These are phyloP conservation scores for Lasioglossum oenotherae DNA, from an alignment of 2,888 invertebrate genomes.

Conservation along the genomic window DNA sequence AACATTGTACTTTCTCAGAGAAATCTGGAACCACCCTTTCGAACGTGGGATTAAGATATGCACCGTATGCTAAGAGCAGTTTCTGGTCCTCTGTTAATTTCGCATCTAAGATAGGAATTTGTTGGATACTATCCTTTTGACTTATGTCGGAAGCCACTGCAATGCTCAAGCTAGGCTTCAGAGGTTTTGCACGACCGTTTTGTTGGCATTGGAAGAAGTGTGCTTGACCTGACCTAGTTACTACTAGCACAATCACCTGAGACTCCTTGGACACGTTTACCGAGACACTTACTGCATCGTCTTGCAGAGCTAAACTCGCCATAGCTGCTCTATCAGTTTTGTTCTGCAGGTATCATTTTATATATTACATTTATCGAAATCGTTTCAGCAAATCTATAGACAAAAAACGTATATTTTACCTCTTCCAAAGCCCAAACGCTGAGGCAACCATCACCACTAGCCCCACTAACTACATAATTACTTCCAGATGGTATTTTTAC, in stretches of 20 bases:
- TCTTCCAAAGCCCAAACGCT: constrained; percentile 85
- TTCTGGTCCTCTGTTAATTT: constrained; percentile 77
- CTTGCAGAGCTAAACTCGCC: constrained; percentile 89
- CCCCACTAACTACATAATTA: constrained; percentile 85
- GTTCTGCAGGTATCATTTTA: constrained; percentile 47
- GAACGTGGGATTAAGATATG: constrained; percentile 74
- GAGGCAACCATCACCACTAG: constrained; percentile 84
- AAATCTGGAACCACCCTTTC: constrained; percentile 80
- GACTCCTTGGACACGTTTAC: constrained; percentile 85
- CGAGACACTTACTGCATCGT: constrained; percentile 87
- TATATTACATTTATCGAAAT: not conserved
- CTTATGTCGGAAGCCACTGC: constrained; percentile 86
- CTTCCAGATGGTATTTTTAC: constrained; percentile 73
- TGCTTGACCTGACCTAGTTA: constrained; percentile 91
- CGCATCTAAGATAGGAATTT: constrained; percentile 86
- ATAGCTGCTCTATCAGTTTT: constrained; percentile 85
- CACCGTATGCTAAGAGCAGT: constrained; percentile 78
- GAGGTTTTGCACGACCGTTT: constrained; percentile 90
- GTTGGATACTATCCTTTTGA: constrained; percentile 84
- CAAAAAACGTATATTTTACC: constrained; percentile 64
- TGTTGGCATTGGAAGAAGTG: constrained; percentile 91
- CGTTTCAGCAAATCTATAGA: not conserved
- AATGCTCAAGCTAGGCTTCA: constrained; percentile 88
- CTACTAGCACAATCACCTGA: constrained; percentile 85
- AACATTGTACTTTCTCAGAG: constrained; percentile 84